A percentile compares a stretch with the other conserved stretches of the same genome.
Conservation (phyloP, 64 coral and sea anemone species). For the Dendrophyllia cribrosa region DNA sequence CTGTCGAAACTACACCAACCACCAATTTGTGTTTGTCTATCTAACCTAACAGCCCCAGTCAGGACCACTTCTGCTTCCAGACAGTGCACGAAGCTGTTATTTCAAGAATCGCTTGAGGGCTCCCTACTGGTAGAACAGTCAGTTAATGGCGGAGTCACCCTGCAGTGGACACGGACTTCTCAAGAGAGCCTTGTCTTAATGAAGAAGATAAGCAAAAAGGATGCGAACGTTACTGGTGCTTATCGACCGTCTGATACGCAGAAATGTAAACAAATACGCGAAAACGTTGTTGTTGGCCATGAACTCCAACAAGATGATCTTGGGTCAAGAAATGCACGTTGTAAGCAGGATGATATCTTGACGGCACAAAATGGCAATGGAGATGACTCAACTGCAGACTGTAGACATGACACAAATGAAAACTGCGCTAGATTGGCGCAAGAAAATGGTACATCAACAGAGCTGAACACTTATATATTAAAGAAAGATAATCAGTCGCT, state of each 20-base stretch:
- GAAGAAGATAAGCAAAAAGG: neutral
- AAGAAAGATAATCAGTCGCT: neutral
- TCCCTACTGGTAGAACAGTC: constrained; percentile 14
- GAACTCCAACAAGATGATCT: neutral
- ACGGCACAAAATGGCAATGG: neutral
- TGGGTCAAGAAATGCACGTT: neutral
- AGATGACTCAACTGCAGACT: neutral
- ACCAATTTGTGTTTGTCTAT: neutral
- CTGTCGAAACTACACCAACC: too few relatives aligned
- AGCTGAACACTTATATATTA: neutral
- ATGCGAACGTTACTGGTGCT: neutral
- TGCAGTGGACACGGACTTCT: neutral
- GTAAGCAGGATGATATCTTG: neutral
- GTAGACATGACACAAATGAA: neutral
- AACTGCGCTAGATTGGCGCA: neutral
- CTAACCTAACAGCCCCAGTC: neutral
- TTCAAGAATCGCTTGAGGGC: constrained; percentile 21
- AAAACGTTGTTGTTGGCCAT: neutral
- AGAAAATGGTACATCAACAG: neutral
- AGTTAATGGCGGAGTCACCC: neutral
- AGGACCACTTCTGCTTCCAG: neutral
- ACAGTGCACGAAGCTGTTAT: neutral
- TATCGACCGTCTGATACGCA: neutral
- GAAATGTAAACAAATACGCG: neutral
- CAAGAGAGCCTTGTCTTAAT: neutral